Evolutionary conservation across 2,113 vertebrate species (phyloP), one percentile per base, ranked within the genome.

Genomic region (Holacanthus passer): DNA sequence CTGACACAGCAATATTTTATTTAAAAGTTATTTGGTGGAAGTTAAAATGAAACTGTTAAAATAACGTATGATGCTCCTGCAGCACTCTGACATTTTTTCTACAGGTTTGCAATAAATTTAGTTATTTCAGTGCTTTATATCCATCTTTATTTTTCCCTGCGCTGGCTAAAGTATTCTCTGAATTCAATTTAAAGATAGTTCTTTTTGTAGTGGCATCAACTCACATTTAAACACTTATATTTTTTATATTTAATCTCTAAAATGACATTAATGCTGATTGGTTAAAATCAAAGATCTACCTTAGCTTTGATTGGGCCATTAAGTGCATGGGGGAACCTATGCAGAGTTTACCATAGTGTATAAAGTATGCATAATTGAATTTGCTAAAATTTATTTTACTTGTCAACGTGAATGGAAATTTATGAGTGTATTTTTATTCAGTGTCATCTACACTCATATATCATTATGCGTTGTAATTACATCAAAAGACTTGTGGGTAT

Each of bases 401-500:
- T 45, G 22, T 41, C 13, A 50, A 59, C 27, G 48, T 27, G 7
- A 74, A 7, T 47, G 16, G 27, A 31, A 29, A 27, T 83, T 67
- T 43, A 65, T 16, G 22, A 50, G 62, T 17, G 3, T 39, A 31
- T 69, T 73, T 73, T 19, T 75, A 75, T 62, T 58, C 5, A 5
- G n/a, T 45, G 22, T 55, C 58, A 56, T 63, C 37, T 39, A 3
- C 41, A 45, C 24, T 43, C 27, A 9, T 43, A 5, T 63, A 43
- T 62, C 43, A 24, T 62, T 35, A 45, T 63, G n/a, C 1, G 37
- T 22, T 58, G 24, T 66, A 62, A 27, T 63, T 41, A 3, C 9
- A 77, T 37, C 41, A 22, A 55, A 41, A 22, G 20, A 14, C 10
- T 16, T 39, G 14, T 14, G 20, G 47, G 37, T 77, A 24, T 73